These are phyloP conservation scores for Lepidocolaptes lacrymiger DNA, from an alignment of 2,797 vertebrate genomes.

Conservation along the genomic window DNA sequence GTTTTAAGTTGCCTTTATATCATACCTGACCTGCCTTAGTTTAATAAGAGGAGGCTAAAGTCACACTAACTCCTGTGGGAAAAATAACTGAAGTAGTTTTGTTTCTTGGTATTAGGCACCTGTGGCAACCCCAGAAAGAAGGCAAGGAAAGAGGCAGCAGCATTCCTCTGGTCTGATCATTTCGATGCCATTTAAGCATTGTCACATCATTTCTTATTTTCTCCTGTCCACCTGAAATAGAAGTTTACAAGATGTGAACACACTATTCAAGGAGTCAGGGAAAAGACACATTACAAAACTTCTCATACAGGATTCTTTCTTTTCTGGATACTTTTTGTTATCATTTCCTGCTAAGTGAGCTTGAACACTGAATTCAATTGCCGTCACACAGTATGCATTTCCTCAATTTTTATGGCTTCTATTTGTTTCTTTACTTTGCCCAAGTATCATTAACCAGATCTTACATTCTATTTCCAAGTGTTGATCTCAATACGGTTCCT, in stretches of 20 bases:
- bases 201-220: background rate
- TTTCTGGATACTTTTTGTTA: background rate
- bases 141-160: background rate
- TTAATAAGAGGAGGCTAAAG: background rate
- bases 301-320: background rate
- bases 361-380: background rate
- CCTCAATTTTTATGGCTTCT: background rate
- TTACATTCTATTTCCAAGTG: background rate
- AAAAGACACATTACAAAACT: background rate
- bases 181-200: background rate
- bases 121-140: background rate
- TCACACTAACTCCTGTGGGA: background rate
- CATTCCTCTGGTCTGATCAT: background rate
- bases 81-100: background rate
- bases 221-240: background rate
- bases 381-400: background rate
- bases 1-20: background rate
- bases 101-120: background rate
- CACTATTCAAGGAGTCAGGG: fast-evolving
- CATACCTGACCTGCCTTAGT: background rate
- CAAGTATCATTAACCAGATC: background rate
- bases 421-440: background rate
- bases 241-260: background rate
- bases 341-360: background rate
- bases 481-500: background rate